Evolutionary conservation across 2,113 vertebrate species (phyloP), one percentile per base, ranked within the genome.

Genomic region (Cheilinus undulatus): DNA sequence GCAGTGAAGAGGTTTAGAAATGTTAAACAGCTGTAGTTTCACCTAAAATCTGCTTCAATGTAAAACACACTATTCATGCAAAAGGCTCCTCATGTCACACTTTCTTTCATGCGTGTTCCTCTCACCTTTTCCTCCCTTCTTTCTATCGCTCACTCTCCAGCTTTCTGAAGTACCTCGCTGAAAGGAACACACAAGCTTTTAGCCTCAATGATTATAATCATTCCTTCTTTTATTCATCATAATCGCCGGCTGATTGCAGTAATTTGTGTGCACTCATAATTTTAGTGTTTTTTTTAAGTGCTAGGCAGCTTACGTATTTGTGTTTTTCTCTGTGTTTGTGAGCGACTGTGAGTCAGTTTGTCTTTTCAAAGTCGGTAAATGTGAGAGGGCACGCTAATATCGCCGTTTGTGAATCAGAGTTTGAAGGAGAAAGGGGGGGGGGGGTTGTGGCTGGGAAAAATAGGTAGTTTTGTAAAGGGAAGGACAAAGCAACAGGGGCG

Each of bases 231-330:
- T 84, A 76, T 84, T 88, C 69, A 52, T 82, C 69, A 56, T 90
- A 77, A 90, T 86, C 86, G 78, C 68, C 32, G 1, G 0, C 58
- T 88, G 85, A 89, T 91, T 86, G 82, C 80, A 74, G 85, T 87
- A 34, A 88, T 90, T 90, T 88, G 43, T 58, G 14, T 59, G 72
- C 70, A 58, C 85, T 87, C 69, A 3, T 76, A 60, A 64, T 79
- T 63, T 67, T 24, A 48, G 52, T 24, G 67, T 34, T 30, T 58
- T 71, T 78, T 58, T 57, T n/a, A n/a, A 54, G 53, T 4, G 53
- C 38, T 54, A 0, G 69, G 23, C 66, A 45, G 60, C 49, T 32
- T 0, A 28, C 40, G 38, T 59, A 32, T 56, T 69, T 45, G 64
- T 48, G 54, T n/a, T 50, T 69, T 51, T 45, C 1, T 32, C 4